Percentiles rank a stretch among this genome's conserved stretches.
phyloP scores from a whole-genome alignment of 2,888 invertebrate genomes.

The Pegoplata infirma region DNA sequence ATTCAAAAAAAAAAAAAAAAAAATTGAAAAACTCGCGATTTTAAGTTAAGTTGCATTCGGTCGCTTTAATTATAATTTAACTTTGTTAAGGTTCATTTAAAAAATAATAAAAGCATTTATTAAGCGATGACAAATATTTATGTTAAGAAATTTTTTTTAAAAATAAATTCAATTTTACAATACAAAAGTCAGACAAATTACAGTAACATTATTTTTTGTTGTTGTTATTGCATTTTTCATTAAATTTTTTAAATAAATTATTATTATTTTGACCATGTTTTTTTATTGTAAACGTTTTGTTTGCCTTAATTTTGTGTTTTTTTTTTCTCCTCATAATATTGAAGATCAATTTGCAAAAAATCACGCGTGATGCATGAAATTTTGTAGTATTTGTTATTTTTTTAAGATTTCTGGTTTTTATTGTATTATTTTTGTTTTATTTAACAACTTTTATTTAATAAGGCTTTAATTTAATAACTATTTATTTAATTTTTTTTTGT shows the following conservation, averaged over 20 bases:
- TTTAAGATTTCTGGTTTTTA: slow-evolving; percentile 2
- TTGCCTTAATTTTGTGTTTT: neutral
- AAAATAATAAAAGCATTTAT: neutral
- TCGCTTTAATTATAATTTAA: neutral
- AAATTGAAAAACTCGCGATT: no score
- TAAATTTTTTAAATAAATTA: neutral
- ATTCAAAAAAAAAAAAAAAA: no score
- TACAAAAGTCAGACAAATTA: neutral
- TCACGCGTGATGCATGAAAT: neutral
- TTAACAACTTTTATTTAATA: neutral
- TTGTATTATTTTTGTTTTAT: neutral
- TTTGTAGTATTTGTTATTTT: neutral
- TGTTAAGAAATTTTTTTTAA: slow-evolving; percentile 28
- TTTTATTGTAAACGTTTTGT: neutral
- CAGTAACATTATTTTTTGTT: no score
- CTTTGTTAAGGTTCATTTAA: neutral
- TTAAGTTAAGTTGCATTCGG: no score
- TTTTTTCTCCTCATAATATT: neutral
- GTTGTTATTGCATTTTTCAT: neutral
- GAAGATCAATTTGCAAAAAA: slow-evolving; percentile 13
- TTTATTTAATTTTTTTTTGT: neutral
- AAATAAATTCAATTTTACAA: neutral
- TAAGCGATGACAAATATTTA: slow-evolving; percentile 10
- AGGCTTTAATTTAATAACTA: slow-evolving; percentile 4
- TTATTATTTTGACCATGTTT: neutral